These are phyloP conservation scores for Brenthis hecate DNA, from an alignment of 2,888 invertebrate genomes.

Conservation along the genomic window DNA sequence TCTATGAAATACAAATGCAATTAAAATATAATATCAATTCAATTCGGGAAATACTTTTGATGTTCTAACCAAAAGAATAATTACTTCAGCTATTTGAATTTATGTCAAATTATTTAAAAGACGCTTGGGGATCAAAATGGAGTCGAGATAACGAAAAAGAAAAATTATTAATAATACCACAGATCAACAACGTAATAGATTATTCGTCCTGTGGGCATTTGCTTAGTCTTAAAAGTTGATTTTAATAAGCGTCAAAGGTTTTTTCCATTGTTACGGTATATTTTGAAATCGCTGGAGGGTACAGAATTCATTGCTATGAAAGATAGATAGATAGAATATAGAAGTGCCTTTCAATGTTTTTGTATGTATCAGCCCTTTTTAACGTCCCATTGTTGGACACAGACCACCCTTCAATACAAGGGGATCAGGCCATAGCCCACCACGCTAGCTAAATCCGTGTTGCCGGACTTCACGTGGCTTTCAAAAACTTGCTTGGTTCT, in stretches of 20 bases:
- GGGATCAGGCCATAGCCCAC: no score
- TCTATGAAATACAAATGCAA: no score
- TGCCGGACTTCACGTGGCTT: no score
- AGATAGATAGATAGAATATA: neutral
- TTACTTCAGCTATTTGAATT: conserved; percentile 34
- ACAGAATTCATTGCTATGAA: conserved; percentile 14
- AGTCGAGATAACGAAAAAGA: conserved; percentile 30
- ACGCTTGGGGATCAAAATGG: conserved; percentile 35
- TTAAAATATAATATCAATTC: no score
- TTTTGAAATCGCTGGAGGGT: conserved; percentile 29
- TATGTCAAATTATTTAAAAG: conserved; percentile 29
- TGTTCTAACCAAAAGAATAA: conserved; percentile 31
- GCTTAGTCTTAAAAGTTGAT: conserved; percentile 33
- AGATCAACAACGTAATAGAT: conserved; percentile 40
- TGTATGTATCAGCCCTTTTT: no score
- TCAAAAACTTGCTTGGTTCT: no score
- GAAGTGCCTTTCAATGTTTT: no score
- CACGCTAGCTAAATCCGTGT: no score
- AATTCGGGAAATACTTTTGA: conserved; percentile 6
- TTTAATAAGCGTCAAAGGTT: conserved; percentile 39
- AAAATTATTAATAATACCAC: conserved; percentile 36
- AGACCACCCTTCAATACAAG: no score
- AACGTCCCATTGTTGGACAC: no score
- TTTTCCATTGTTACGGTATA: conserved; percentile 32
- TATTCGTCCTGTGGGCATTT: conserved; percentile 36